Evolutionary conservation across 2,888 invertebrate genomes (phyloP).

Genomic region (Pyrrhia umbra): DNA sequence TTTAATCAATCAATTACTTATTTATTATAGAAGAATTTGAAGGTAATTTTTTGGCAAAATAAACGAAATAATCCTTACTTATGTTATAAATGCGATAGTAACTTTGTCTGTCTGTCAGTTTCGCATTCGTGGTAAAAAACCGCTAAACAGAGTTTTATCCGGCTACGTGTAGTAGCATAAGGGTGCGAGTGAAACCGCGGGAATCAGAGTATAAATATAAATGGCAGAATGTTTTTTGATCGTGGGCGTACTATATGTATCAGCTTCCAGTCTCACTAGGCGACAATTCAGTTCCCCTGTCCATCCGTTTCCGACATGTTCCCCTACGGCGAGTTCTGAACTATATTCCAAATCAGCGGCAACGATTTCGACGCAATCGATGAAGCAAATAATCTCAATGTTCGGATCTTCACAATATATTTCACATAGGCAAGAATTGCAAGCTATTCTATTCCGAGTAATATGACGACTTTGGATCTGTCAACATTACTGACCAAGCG

Average conservation of each 20-base stretch:
- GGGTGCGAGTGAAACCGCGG: no score
- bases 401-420: slow-evolving; percentile 1
- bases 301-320: slow-evolving; percentile 43
- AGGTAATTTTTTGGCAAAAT: no score
- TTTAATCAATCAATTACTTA: no score
- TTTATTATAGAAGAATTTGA: no score
- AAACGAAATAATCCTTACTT: no score
- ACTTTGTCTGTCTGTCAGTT: no score
- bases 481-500: neutral
- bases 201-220: no score
- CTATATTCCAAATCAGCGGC: slow-evolving; percentile 17
- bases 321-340: slow-evolving; percentile 34
- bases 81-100: no score
- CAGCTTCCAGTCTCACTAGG: slow-evolving; percentile 6
- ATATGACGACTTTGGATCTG: neutral
- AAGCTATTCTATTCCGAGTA: neutral
- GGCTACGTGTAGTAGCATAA: no score
- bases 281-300: slow-evolving; percentile 51
- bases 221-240: neutral
- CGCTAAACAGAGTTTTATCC: no score
- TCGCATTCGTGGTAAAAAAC: no score
- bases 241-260: neutral
- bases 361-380: slow-evolving; percentile 35
- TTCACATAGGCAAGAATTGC: neutral
- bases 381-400: neutral